phyloP scores from a whole-genome alignment of 2,113 vertebrate species.

The Aldabrachelys gigantea region DNA sequence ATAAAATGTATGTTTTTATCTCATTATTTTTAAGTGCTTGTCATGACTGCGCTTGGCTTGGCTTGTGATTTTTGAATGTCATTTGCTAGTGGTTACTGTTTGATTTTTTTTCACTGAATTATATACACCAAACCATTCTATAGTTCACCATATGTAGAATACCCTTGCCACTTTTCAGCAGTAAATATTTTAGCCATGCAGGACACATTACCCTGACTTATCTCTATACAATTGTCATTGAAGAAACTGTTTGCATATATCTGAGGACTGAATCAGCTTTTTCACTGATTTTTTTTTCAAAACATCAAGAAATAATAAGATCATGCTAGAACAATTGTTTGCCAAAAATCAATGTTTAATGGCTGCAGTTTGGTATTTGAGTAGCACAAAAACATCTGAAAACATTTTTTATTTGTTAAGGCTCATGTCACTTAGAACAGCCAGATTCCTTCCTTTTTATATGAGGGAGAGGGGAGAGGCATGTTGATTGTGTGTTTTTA shows the following conservation, averaged over 20 bases:
- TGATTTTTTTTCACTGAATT: neutral
- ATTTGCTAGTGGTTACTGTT: neutral
- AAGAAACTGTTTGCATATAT: neutral
- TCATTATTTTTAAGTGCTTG: neutral
- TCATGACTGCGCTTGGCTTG: neutral
- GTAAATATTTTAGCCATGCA: neutral
- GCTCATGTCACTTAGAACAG: neutral
- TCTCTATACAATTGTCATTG: accelerated
- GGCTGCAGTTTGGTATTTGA: neutral
- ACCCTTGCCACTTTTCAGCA: neutral
- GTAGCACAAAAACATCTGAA: neutral
- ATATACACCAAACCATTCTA: neutral
- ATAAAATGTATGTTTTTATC: neutral
- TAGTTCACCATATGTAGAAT: neutral
- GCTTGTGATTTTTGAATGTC: neutral
- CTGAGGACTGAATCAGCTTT: neutral
- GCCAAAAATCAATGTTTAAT: neutral
- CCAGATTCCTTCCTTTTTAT: accelerated
- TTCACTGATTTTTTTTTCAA: neutral
- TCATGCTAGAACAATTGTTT: neutral
- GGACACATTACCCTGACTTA: neutral
- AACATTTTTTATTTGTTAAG: neutral
- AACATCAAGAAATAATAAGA: neutral
- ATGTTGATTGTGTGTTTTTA: neutral
- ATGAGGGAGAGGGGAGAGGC: no score